Evolutionary conservation across 2,888 invertebrate genomes (phyloP).

Genomic region (Elysia crispata): DNA sequence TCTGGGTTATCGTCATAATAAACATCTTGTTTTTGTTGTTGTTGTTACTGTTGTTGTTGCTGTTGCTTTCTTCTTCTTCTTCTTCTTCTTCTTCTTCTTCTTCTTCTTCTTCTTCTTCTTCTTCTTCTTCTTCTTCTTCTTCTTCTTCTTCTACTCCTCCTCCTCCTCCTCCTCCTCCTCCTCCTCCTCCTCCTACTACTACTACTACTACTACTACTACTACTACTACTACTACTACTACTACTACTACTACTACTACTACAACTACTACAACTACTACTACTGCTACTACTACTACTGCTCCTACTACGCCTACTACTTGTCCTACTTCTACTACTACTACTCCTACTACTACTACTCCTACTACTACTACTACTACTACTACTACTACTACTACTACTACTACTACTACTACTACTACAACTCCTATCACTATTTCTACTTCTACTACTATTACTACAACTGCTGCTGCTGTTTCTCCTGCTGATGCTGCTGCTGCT

Average conservation of each 20-base stretch:
- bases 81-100: background rate
- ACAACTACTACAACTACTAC: constrained; percentile 13
- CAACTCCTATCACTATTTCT: no score
- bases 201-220: constrained; percentile 14
- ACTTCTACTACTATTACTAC: background rate
- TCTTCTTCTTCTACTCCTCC: no score
- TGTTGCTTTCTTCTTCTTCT: no score
- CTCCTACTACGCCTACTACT: no score
- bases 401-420: background rate
- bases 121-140: background rate
- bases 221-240: constrained; percentile 3
- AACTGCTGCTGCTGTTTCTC: background rate
- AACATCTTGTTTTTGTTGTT: no score
- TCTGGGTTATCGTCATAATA: background rate
- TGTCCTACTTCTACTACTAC: no score
- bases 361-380: no score
- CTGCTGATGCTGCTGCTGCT: no score
- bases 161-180: no score
- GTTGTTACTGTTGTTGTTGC: no score
- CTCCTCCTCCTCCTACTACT: no score
- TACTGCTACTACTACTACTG: background rate
- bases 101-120: background rate
- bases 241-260: constrained; percentile 14
- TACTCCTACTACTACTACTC: no score
- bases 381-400: constrained; percentile 18